phyloP scores from a whole-genome alignment of 1,140 invertebrate genomes.

The Steinernema feltiae region DNA sequence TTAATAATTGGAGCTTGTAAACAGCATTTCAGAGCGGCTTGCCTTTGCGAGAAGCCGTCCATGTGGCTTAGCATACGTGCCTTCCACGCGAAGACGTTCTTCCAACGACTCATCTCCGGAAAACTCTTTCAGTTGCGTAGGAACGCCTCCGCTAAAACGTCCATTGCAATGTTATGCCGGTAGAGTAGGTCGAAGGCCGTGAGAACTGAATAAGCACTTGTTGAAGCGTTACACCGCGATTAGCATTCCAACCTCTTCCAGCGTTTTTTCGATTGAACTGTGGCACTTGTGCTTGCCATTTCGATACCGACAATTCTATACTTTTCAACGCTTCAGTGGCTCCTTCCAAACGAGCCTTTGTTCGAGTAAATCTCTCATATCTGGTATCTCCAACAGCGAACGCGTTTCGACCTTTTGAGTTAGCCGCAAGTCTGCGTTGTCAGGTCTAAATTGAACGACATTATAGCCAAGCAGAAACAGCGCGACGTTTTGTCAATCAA shows the following conservation, averaged over 20 bases:
- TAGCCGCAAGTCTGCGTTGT: constrained; percentile 81
- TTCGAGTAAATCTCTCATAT: constrained; percentile 37
- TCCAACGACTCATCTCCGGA: constrained; percentile 14
- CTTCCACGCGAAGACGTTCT: constrained; percentile 33
- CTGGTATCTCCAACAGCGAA: no score
- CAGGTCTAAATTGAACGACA: constrained; percentile 67
- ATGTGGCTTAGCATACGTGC: constrained; percentile 32
- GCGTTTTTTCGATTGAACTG: constrained; percentile 17
- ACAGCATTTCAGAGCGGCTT: no score
- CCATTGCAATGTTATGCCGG: constrained; percentile 22
- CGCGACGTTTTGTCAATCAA: no score
- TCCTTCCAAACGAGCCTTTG: constrained; percentile 31
- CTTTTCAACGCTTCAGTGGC: constrained; percentile 16
- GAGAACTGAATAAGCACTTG: constrained; percentile 20
- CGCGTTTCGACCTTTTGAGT: constrained; percentile 69
- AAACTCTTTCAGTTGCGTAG: constrained; percentile 22
- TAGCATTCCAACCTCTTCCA: constrained; percentile 27
- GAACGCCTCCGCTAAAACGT: neutral
- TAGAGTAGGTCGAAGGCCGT: constrained; percentile 25
- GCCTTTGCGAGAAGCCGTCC: constrained; percentile 29
- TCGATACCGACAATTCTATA: constrained; percentile 23
- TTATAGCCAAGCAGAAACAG: no score
- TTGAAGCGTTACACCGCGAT: no score
- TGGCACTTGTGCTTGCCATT: constrained; percentile 26
- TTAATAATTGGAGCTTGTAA: no score